phyloP scores from a whole-genome alignment of 2,113 vertebrate genomes.

The Aptenodytes patagonicus region DNA sequence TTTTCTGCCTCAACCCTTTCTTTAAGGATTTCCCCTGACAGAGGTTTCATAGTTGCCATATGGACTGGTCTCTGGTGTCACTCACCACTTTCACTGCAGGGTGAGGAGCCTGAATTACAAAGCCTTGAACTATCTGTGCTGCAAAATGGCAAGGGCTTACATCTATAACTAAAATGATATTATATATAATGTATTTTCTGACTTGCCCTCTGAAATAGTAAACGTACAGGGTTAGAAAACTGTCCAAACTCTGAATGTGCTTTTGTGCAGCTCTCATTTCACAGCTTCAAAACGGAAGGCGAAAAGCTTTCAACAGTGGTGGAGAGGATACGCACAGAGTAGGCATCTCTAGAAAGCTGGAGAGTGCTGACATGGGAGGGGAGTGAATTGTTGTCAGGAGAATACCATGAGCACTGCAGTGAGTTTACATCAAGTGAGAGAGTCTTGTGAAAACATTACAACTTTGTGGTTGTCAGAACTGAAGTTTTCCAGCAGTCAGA shows the following conservation, averaged over 20 bases:
- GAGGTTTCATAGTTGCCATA: neutral
- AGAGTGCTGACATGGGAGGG: neutral
- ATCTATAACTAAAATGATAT: neutral
- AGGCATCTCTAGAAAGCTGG: neutral
- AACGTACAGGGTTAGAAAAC: neutral
- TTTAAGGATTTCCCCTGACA: neutral
- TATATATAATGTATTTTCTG: neutral
- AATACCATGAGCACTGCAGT: neutral
- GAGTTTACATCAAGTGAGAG: neutral
- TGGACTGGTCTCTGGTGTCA: neutral
- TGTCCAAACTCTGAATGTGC: neutral
- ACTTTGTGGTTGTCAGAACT: neutral
- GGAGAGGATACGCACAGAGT: fast-evolving
- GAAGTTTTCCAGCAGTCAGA: neutral
- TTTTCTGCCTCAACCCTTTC: neutral
- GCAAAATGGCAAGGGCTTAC: neutral
- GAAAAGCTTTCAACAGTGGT: neutral
- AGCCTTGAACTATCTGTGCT: neutral
- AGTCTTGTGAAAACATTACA: neutral
- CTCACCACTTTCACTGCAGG: neutral
- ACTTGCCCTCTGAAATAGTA: neutral
- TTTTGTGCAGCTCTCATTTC: neutral
- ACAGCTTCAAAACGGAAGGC: neutral
- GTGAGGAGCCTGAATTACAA: neutral
- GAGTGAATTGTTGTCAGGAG: neutral